A percentile compares a stretch with the other conserved stretches of the same genome.
These are phyloP conservation scores for Phrixothrix hirtus DNA, from an alignment of 2,888 invertebrate genomes.

Conservation along the genomic window DNA sequence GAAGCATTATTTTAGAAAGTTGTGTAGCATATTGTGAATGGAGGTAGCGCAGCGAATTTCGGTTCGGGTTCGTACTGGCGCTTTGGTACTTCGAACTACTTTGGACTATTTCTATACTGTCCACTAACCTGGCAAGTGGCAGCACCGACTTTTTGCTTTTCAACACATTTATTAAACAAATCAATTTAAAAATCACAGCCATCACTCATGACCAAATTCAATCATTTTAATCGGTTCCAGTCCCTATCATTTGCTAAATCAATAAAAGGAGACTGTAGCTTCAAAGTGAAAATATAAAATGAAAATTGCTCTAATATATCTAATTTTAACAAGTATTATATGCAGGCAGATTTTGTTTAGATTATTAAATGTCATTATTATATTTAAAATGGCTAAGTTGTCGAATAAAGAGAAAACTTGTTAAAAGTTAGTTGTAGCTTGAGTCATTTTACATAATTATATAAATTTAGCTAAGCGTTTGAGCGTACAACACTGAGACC, in stretches of 20 bases:
- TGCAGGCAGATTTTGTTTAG: neutral
- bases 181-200: constrained; percentile 7
- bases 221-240: constrained; percentile 49
- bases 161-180: constrained; percentile 5
- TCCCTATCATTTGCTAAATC: constrained; percentile 37
- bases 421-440: constrained; percentile 4
- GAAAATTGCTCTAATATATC: too few relatives aligned
- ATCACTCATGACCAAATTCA: constrained; percentile 5
- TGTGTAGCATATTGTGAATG: neutral
- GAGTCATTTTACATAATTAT: constrained; percentile 5
- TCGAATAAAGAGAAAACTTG: neutral
- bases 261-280: constrained; percentile 8
- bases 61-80: constrained; percentile 56
- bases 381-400: too few relatives aligned
- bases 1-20: too few relatives aligned
- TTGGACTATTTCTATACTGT: constrained; percentile 19
- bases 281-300: constrained; percentile 6
- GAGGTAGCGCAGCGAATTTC: constrained; percentile 41
- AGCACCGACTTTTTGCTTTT: constrained; percentile 27
- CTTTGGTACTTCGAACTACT: constrained; percentile 44
- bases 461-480: constrained; percentile 41
- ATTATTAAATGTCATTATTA: too few relatives aligned
- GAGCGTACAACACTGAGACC: constrained; percentile 42
- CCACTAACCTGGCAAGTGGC: constrained; percentile 26
- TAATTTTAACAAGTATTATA: neutral